A percentile compares a stretch with the other conserved stretches of the same genome.
These are phyloP conservation scores for Watsonalla cultraria DNA, from an alignment of 2,888 invertebrate genomes.

Conservation along the genomic window DNA sequence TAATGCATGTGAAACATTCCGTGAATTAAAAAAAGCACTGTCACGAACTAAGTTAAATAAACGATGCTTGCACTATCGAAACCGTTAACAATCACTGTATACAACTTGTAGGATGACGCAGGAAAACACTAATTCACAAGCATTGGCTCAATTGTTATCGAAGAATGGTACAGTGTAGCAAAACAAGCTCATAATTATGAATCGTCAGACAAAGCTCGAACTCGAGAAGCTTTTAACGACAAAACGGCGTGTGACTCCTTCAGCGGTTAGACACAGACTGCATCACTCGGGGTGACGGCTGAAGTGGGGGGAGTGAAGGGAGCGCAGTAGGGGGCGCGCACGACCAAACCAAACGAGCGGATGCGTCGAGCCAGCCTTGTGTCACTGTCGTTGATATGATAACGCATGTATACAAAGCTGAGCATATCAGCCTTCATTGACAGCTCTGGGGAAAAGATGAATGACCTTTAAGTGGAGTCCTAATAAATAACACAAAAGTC, in stretches of 20 bases:
- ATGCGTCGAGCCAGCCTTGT: constrained; percentile 62
- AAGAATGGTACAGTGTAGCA: constrained; percentile 27
- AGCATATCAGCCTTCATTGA: constrained; percentile 33
- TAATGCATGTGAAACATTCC: constrained; percentile 58
- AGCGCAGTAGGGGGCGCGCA: constrained; percentile 56
- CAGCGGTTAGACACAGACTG: constrained; percentile 58
- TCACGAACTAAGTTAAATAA: constrained; percentile 60
- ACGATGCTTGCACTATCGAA: constrained; percentile 53
- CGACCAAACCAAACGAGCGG: constrained; percentile 42
- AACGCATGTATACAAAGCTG: constrained; percentile 66
- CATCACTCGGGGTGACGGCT: constrained; percentile 46
- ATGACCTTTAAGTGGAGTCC: constrained; percentile 23
- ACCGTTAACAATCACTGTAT: constrained; percentile 49
- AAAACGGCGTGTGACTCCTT: constrained; percentile 31
- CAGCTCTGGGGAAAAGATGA: constrained; percentile 25
- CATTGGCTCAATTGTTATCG: constrained; percentile 26
- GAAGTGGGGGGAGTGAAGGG: constrained; percentile 36
- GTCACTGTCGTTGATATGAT: constrained; percentile 67
- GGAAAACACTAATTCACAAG: constrained; percentile 40
- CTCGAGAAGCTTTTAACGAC: constrained; percentile 51
- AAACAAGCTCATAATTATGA: constrained; percentile 50
- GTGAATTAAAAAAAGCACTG: constrained; percentile 50
- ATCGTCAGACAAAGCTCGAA: constrained; percentile 65
- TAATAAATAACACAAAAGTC: constrained; percentile 6
- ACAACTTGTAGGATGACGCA: constrained; percentile 14